Conservation (phyloP, 2,797 vertebrate genomes). For the Glossophaga mutica region DNA sequence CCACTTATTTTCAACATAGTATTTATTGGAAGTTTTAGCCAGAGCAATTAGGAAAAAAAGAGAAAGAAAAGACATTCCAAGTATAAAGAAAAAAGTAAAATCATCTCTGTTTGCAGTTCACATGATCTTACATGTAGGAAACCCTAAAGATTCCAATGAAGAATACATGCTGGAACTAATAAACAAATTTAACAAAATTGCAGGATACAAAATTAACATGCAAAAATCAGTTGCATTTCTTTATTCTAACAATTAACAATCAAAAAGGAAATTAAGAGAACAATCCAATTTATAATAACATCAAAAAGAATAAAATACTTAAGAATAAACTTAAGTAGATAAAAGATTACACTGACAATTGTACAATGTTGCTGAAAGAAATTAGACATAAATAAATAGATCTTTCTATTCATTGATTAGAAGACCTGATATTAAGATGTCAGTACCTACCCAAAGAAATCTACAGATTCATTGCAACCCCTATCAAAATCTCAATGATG, state of each 20-base stretch:
- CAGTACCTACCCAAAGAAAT: background rate
- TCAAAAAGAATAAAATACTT: conserved; percentile 1
- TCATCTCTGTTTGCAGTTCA: background rate
- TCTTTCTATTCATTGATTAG: background rate
- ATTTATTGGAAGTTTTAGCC: background rate
- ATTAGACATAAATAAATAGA: background rate
- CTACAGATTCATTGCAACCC: background rate
- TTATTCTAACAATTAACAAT: background rate
- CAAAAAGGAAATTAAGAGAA: conserved; percentile 22
- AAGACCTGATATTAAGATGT: background rate
- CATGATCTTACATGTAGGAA: background rate
- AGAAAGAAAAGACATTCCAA: background rate
- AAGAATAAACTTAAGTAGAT: background rate
- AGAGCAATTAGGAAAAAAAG: background rate
- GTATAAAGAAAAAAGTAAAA: background rate
- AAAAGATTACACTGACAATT: background rate
- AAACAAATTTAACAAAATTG: background rate
- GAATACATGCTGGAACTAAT: background rate
- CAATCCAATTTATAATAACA: background rate
- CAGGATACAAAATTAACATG: background rate
- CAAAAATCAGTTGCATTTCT: background rate
- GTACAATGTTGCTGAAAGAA: background rate
- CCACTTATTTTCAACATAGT: background rate
- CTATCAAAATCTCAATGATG: background rate
- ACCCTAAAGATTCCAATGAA: background rate